Evolutionary conservation across 30 jellyfish, hydroid and myxozoan genomes (phyloP).

Genomic region (Cassiopea xamachana): DNA sequence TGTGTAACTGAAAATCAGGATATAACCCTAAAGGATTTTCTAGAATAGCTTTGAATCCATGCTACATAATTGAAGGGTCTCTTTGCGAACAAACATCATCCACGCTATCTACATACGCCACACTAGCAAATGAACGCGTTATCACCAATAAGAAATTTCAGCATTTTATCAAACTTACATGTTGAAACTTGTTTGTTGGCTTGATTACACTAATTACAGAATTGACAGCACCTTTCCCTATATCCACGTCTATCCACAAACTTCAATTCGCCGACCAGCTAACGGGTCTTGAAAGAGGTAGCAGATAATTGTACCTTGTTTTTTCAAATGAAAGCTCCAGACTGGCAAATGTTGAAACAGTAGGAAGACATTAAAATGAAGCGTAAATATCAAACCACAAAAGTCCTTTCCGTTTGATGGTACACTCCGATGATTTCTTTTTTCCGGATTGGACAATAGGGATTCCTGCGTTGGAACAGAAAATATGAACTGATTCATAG

Average conservation of each 20-base stretch:
- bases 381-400: not conserved
- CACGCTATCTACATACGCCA: not conserved
- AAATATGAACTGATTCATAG: not conserved
- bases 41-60: too few relatives aligned
- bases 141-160: not conserved
- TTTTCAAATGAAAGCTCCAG: not conserved
- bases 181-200: conserved; percentile 6
- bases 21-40: too few relatives aligned
- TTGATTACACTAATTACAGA: conserved; percentile 18
- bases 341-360: conserved; percentile 12
- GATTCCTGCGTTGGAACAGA: not conserved
- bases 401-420: conserved; percentile 10
- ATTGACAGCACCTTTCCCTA: conserved; percentile 7
- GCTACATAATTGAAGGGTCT: not conserved
- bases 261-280: not conserved
- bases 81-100: not conserved
- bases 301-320: not conserved
- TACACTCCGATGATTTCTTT: not conserved
- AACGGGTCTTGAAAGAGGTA: not conserved
- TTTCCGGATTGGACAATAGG: conserved; percentile 21
- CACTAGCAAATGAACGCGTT: not conserved
- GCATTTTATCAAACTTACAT: conserved; percentile 18
- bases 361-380: not conserved
- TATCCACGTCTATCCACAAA: not conserved
- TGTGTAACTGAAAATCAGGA: too few relatives aligned